These are phyloP conservation scores for Pseudochaenichthys georgianus DNA, from an alignment of 2,797 vertebrate genomes.

Conservation along the genomic window DNA sequence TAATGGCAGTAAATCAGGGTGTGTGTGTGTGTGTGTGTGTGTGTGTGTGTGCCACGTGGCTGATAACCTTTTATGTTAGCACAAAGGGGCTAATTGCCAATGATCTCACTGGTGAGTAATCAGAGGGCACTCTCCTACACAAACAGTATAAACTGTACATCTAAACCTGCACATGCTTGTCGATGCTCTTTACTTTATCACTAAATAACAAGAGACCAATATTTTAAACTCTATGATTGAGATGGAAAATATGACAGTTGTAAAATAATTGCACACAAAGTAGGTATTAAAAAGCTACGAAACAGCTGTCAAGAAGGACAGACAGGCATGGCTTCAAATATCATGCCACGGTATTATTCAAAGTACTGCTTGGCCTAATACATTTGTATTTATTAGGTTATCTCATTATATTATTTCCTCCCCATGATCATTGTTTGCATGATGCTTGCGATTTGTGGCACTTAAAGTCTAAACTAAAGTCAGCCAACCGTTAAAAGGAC, in stretches of 20 bases:
- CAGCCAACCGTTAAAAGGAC: conserved; percentile 44
- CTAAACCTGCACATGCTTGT: conserved; percentile 19
- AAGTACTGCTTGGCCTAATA: conserved; percentile 8
- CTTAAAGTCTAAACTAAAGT: conserved; percentile 45
- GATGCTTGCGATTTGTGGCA: conserved; percentile 45
- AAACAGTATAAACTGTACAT: conserved; percentile 16
- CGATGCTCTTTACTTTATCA: conserved; percentile 30
- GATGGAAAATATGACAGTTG: neutral
- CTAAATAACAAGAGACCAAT: conserved; percentile 25
- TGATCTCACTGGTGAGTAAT: conserved; percentile 58
- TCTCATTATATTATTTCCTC: conserved; percentile 31
- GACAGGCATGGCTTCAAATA: conserved; percentile 6
- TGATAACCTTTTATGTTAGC: conserved; percentile 65
- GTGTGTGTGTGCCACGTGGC: conserved; percentile 12
- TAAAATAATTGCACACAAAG: neutral
- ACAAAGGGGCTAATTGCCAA: conserved; percentile 65
- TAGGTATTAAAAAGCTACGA: neutral
- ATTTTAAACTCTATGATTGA: neutral
- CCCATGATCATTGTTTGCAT: conserved; percentile 49
- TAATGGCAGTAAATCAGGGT: conserved; percentile 63
- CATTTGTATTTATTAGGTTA: conserved; percentile 40
- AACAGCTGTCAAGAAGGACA: neutral
- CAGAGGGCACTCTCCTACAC: conserved; percentile 21
- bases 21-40: conserved; percentile 21
- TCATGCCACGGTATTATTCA: neutral